These are phyloP conservation scores for Tetraneura akinire DNA, from an alignment of 1,140 invertebrate species.

Conservation along the genomic window DNA sequence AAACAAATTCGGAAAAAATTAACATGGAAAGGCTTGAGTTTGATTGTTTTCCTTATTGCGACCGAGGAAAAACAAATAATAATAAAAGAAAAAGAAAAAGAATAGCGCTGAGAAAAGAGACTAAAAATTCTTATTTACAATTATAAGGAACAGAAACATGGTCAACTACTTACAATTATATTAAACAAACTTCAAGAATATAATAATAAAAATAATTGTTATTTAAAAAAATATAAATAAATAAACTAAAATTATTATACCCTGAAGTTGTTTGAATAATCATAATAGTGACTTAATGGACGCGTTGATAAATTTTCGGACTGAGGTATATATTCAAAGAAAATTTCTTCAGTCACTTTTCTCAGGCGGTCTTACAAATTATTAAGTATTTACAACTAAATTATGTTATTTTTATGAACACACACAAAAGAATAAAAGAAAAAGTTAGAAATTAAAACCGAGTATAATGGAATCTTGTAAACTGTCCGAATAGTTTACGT, in stretches of 20 bases:
- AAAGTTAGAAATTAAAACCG: conserved; percentile 40
- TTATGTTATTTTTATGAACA: conserved; percentile 49
- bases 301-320: conserved; percentile 37
- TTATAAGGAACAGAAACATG: conserved; percentile 50
- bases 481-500: conserved; percentile 27
- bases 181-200: conserved; percentile 23
- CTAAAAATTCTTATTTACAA: conserved; percentile 49
- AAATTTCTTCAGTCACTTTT: conserved; percentile 42
- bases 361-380: conserved; percentile 43
- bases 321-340: conserved; percentile 45
- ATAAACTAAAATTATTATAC: conserved; percentile 38
- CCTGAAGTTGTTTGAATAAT: conserved; percentile 11
- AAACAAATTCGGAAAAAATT: conserved; percentile 46
- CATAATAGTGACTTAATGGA: conserved; percentile 16
- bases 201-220: conserved; percentile 32
- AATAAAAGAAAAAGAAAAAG: conserved; percentile 15
- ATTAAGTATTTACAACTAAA: conserved; percentile 49
- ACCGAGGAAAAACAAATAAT: conserved; percentile 22
- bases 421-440: conserved; percentile 32
- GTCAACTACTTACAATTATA: conserved; percentile 24
- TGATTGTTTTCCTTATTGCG: conserved; percentile 32
- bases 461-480: conserved; percentile 32
- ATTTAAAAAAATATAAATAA: conserved; percentile 38
- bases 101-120: conserved; percentile 42
- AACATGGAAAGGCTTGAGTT: conserved; percentile 48